These are phyloP conservation scores for Doryteuthis pealeii DNA, from an alignment of 1,140 invertebrate genomes.

Conservation along the genomic window DNA sequence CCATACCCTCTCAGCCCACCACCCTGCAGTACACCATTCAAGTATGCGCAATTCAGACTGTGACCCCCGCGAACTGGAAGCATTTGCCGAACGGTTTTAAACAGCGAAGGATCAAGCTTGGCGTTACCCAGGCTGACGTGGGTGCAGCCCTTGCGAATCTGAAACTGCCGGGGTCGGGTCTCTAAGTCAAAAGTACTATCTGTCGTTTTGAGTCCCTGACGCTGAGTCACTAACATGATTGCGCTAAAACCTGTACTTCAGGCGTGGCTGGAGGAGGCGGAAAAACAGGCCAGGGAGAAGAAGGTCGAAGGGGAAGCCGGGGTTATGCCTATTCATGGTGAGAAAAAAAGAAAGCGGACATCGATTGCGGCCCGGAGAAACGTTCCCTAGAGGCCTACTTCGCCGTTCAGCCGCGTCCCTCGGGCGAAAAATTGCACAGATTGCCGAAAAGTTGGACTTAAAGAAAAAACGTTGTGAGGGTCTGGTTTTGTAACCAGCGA, in stretches of 20 bases:
- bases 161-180: slow-evolving; percentile 98
- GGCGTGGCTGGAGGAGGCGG: slow-evolving; percentile 98
- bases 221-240: slow-evolving; percentile 98
- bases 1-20: slow-evolving; percentile 30
- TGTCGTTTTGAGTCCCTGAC: slow-evolving; percentile 94
- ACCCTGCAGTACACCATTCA: slow-evolving; percentile 82
- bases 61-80: slow-evolving; percentile 95
- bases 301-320: slow-evolving; percentile 40
- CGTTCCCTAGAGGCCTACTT: slow-evolving; percentile 97
- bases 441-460: slow-evolving; percentile 97
- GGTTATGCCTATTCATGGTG: slow-evolving; percentile 57
- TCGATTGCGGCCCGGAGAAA: slow-evolving; percentile 99
- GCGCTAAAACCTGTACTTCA: slow-evolving; percentile 99
- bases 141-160: slow-evolving; percentile 97
- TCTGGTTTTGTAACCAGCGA: slow-evolving; percentile 99
- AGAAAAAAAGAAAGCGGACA: slow-evolving; percentile 98
- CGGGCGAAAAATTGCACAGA: slow-evolving; percentile 98
- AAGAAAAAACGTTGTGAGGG: slow-evolving; percentile 99
- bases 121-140: slow-evolving; percentile 98
- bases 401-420: slow-evolving; percentile 95
- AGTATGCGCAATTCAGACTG: slow-evolving; percentile 69
- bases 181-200: slow-evolving; percentile 96
- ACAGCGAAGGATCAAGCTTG: slow-evolving; percentile 94
- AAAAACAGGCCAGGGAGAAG: slow-evolving; percentile 62
- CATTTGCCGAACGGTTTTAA: slow-evolving; percentile 99